Evolutionary conservation across 2,113 vertebrate species (phyloP).

Genomic region (Siphamia tubifer): DNA sequence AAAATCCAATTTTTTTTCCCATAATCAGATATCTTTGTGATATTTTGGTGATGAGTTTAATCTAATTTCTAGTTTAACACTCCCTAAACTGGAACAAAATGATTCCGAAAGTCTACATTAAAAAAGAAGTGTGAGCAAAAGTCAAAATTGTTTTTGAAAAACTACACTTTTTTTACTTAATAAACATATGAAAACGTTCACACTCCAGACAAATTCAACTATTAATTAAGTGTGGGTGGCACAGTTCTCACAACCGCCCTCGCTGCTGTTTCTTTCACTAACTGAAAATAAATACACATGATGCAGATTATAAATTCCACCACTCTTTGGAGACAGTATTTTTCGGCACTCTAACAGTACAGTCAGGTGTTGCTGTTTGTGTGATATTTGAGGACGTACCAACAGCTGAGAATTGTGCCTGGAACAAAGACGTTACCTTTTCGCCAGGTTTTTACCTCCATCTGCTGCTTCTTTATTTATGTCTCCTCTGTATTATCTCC

Average conservation of each 20-base stretch:
- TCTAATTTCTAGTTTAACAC: too few species aligned
- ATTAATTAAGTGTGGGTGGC: slow-evolving; percentile 9
- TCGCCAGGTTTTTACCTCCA: slow-evolving; percentile 11
- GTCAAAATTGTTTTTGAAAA: background rate
- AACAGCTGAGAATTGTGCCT: slow-evolving; percentile 14
- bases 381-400: background rate
- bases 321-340: background rate
- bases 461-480: slow-evolving; percentile 30
- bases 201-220: background rate
- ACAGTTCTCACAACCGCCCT: background rate
- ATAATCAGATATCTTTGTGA: too few species aligned
- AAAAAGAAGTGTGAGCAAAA: background rate
- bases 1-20: too few species aligned
- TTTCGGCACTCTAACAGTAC: slow-evolving; percentile 12
- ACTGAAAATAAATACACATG: slow-evolving; percentile 2
- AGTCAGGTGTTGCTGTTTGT: slow-evolving; percentile 4
- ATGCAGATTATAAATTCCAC: slow-evolving; percentile 31
- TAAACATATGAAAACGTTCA: background rate
- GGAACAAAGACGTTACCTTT: slow-evolving; percentile 11
- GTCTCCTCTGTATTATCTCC: too few species aligned
- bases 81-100: too few species aligned
- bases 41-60: too few species aligned
- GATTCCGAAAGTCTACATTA: too few species aligned
- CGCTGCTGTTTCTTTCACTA: background rate
- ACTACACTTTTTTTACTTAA: background rate